These are phyloP conservation scores for Sphinx pinastri DNA, from an alignment of 2,888 invertebrate genomes.

Conservation along the genomic window DNA sequence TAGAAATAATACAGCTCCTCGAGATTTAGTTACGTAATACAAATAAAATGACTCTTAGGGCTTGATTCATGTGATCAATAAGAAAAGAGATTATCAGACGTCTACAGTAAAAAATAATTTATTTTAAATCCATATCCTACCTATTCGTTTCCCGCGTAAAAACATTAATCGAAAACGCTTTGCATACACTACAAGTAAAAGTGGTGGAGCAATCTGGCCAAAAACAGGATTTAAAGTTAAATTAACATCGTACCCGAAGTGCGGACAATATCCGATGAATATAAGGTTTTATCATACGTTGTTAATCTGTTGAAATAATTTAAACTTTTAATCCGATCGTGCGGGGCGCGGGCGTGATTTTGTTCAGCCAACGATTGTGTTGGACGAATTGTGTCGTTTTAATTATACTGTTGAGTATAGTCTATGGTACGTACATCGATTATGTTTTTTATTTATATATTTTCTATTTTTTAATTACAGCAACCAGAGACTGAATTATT, in stretches of 20 bases:
- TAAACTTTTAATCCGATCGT: slow-evolving; percentile 72
- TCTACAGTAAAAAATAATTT: no score
- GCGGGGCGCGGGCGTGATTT: slow-evolving; percentile 34
- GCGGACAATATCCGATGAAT: slow-evolving; percentile 49
- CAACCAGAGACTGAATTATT: no score
- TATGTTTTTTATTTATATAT: no score
- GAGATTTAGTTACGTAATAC: no score
- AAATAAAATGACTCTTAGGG: no score
- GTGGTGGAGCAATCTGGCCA: slow-evolving; percentile 24
- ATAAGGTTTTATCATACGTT: slow-evolving; percentile 63
- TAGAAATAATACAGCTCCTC: no score
- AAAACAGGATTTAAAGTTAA: slow-evolving; percentile 62
- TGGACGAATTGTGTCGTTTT: slow-evolving; percentile 16
- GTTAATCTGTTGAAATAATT: slow-evolving; percentile 72
- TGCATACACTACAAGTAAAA: slow-evolving; percentile 22
- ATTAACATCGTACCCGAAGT: slow-evolving; percentile 57
- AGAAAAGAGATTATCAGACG: no score
- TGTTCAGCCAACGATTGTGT: slow-evolving; percentile 22
- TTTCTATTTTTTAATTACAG: no score
- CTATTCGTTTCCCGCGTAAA: background rate
- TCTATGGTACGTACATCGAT: no score
- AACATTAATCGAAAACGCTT: slow-evolving; percentile 22
- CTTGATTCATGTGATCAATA: no score
- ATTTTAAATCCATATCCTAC: background rate
- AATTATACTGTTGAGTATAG: slow-evolving; percentile 7